Evolutionary conservation across 2,797 vertebrate species (phyloP), one percentile per base, ranked within the genome.

Genomic region (Tapirus indicus): DNA sequence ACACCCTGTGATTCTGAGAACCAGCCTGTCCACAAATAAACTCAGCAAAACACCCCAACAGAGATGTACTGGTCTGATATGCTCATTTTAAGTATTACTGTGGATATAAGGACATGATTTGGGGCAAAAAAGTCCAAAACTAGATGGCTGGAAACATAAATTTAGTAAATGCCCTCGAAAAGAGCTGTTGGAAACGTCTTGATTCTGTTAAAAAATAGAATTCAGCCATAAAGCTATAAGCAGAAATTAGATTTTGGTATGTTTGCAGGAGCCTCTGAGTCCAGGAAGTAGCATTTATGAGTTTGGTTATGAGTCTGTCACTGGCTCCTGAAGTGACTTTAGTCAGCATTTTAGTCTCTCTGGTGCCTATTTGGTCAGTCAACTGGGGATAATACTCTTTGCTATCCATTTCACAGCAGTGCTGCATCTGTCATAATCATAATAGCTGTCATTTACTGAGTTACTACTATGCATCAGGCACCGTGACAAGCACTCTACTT

Each of bases 171-270:
- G 29, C 44, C 29, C 75, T 71, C 38, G n/a, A 94, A 95, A 69
- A 74, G 52, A 78, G 44, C 47, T 95, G 5, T 78, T 93, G 47
- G 89, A 49, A 85, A 94, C 75, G 64, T 44, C 75, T 62, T 69
- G n/a, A 41, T 95, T 75, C 88, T 93, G 47, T 87, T 60, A 71
- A n/a, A 88, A 95, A 89, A 86, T 23, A 88, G 74, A 92, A 94
- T 52, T 82, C 38, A 54, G 35, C 44, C 71, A 80, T 52, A 78
- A 74, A 95, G 69, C 95, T 71, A 58, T 7, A 75, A 88, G 75
- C 69, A 88, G 79, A 95, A 94, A 92, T 95, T 85, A 77, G 77
- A 92, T 91, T 90, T 11, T 14, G 29, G 66, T 29, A 35, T 93
- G 64, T 88, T 84, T 78, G 54, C 41, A 87, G 90, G 79, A 89